These are phyloP conservation scores for Eupelmus urozonus DNA, from an alignment of 2,888 invertebrate genomes.

Conservation along the genomic window DNA sequence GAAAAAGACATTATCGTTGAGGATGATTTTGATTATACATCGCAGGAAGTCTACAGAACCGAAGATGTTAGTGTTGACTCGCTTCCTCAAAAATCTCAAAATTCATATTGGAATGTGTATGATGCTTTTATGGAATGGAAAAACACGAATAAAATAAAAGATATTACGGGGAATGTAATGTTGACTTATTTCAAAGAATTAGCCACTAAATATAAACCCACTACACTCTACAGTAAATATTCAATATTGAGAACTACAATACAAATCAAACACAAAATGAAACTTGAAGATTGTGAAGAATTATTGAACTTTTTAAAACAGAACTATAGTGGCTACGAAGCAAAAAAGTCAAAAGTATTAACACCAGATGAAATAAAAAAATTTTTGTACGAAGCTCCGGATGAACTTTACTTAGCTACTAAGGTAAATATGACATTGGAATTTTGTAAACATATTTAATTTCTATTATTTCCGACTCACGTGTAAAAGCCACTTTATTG, in stretches of 20 bases:
- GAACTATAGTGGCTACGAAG: constrained; percentile 63
- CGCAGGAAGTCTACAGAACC: too few relatives aligned
- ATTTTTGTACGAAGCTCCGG: constrained; percentile 64
- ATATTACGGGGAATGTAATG: constrained; percentile 23
- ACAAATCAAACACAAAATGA: constrained; percentile 56
- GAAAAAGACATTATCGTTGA: too few relatives aligned
- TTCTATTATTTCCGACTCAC: too few relatives aligned
- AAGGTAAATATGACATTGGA: constrained; percentile 59
- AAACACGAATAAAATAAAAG: neutral
- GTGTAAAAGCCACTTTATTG: too few relatives aligned
- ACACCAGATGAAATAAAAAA: constrained; percentile 64
- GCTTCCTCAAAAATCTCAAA: neutral
- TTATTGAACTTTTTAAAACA: constrained; percentile 65
- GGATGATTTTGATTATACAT: too few relatives aligned
- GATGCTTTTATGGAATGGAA: neutral
- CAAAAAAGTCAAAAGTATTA: constrained; percentile 67
- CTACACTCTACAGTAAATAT: constrained; percentile 63
- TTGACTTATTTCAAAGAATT: constrained; percentile 63
- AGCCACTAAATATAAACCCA: constrained; percentile 61
- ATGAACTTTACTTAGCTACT: constrained; percentile 63
- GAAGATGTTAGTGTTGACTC: neutral
- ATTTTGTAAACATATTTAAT: neutral
- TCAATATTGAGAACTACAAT: constrained; percentile 65
- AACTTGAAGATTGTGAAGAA: constrained; percentile 60
- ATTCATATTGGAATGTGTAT: neutral